Percentiles rank a stretch among this genome's conserved stretches.
Evolutionary conservation across 2,888 invertebrate genomes (phyloP).

Genomic region (Troides oblongomaculatus): DNA sequence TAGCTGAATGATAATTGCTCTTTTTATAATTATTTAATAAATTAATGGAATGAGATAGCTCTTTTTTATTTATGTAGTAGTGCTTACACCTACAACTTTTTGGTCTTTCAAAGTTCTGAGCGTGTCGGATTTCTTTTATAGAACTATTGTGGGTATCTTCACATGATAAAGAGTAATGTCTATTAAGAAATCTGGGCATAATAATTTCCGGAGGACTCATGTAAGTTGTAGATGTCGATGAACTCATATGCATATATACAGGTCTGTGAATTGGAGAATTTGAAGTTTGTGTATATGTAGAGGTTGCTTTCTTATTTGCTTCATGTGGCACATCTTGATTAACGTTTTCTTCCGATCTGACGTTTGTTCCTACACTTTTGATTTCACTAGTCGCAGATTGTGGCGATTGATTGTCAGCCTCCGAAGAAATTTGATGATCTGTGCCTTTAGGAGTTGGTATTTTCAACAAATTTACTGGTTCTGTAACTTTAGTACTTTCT

Average conservation of each 20-base stretch:
- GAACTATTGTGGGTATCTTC: slow-evolving; percentile 45
- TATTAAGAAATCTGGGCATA: slow-evolving; percentile 56
- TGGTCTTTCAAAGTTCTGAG: slow-evolving; percentile 35
- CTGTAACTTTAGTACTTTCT: background rate
- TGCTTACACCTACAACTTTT: slow-evolving; percentile 46
- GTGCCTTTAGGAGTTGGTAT: background rate
- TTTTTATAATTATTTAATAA: slow-evolving; percentile 8
- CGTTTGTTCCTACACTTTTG: background rate
- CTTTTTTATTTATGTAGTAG: slow-evolving; percentile 11
- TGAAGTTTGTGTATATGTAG: slow-evolving; percentile 65
- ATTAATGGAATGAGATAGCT: background rate
- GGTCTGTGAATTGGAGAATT: slow-evolving; percentile 58
- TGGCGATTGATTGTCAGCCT: background rate
- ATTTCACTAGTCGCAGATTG: slow-evolving; percentile 1
- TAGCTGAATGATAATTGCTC: slow-evolving; percentile 29
- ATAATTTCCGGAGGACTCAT: slow-evolving; percentile 75
- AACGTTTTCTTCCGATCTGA: background rate
- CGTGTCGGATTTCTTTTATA: slow-evolving; percentile 34
- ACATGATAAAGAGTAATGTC: slow-evolving; percentile 40
- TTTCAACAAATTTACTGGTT: background rate
- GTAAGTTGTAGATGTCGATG: slow-evolving; percentile 74
- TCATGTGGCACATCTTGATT: background rate
- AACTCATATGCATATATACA: slow-evolving; percentile 66
- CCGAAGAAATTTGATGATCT: background rate
- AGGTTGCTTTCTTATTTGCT: slow-evolving; percentile 50